A percentile compares a stretch with the other conserved stretches of the same genome.
These are phyloP conservation scores for Antheraea pernyi DNA, from an alignment of 1,140 invertebrate species.

Conservation along the genomic window DNA sequence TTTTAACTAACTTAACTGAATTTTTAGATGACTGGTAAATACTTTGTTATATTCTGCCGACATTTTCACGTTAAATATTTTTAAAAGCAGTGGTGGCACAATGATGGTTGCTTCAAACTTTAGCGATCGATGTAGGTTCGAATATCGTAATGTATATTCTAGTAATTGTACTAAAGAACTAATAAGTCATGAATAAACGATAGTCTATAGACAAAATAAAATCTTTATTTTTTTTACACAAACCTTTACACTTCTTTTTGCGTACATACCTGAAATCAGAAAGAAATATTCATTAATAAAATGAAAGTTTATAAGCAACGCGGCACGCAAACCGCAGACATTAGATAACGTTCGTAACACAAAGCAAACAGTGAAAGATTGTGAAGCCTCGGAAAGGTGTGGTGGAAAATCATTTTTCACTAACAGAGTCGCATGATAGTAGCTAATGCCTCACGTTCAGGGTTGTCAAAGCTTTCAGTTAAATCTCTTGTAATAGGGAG, in stretches of 20 bases:
- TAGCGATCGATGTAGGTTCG: too few relatives aligned
- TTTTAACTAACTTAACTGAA: too few relatives aligned
- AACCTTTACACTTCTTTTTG: slow-evolving; percentile 27
- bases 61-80: too few relatives aligned
- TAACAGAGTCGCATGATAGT: slow-evolving; percentile 61
- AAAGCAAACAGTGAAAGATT: slow-evolving; percentile 68
- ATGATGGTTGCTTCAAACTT: too few relatives aligned
- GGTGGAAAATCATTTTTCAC: slow-evolving; percentile 76
- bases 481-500: not conserved
- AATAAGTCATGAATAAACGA: not conserved
- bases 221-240: not conserved
- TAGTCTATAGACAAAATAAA: not conserved
- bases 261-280: slow-evolving; percentile 64
- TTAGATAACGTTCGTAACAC: slow-evolving; percentile 66
- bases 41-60: too few relatives aligned
- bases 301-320: slow-evolving; percentile 53
- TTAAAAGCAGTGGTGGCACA: too few relatives aligned
- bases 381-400: slow-evolving; percentile 56
- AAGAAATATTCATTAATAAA: slow-evolving; percentile 57
- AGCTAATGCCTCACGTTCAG: slow-evolving; percentile 57
- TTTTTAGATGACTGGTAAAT: too few relatives aligned
- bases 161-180: too few relatives aligned
- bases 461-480: not conserved
- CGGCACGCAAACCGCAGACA: slow-evolving; percentile 57
- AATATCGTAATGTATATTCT: too few relatives aligned